A percentile compares a stretch with the other conserved stretches of the same genome.
Conservation (phyloP, 2,888 invertebrate genomes). For the Rhorus exstirpatorius region DNA sequence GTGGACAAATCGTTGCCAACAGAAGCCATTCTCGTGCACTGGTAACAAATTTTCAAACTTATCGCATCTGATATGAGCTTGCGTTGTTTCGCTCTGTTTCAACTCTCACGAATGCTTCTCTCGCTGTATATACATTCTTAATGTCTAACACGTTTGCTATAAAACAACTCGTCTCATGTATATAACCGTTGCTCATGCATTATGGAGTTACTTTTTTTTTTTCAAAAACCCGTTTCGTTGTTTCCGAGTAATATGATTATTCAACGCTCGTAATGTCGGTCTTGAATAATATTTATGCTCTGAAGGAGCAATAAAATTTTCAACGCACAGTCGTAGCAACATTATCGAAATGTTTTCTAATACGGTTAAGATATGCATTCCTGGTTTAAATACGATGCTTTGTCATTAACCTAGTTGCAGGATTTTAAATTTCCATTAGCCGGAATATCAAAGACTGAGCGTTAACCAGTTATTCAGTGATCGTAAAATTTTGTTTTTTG, state of each 20-base stretch:
- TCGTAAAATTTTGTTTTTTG: too few relatives aligned
- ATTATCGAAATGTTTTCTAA: background rate
- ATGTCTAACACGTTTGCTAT: conserved; percentile 31
- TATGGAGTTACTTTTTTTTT: background rate
- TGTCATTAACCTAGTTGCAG: background rate
- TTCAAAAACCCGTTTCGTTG: background rate
- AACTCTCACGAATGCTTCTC: background rate
- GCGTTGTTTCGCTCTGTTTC: conserved; percentile 23
- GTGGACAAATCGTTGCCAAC: conserved; percentile 54
- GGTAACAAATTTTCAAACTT: conserved; percentile 47
- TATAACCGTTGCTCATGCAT: conserved; percentile 14
- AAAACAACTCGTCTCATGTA: background rate
- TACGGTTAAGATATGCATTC: conserved; percentile 5
- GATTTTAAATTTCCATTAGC: background rate
- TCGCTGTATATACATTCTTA: background rate
- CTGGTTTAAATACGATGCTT: background rate
- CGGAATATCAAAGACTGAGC: too few relatives aligned
- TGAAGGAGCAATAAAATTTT: background rate
- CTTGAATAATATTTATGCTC: background rate
- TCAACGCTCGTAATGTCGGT: background rate
- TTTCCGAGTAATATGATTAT: conserved; percentile 13
- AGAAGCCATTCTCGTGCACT: conserved; percentile 20
- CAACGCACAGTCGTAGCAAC: background rate
- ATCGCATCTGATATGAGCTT: conserved; percentile 47
- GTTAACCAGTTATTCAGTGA: too few relatives aligned